Conservation (phyloP, 1,140 invertebrate genomes). For the Aleiodes sp. region DNA sequence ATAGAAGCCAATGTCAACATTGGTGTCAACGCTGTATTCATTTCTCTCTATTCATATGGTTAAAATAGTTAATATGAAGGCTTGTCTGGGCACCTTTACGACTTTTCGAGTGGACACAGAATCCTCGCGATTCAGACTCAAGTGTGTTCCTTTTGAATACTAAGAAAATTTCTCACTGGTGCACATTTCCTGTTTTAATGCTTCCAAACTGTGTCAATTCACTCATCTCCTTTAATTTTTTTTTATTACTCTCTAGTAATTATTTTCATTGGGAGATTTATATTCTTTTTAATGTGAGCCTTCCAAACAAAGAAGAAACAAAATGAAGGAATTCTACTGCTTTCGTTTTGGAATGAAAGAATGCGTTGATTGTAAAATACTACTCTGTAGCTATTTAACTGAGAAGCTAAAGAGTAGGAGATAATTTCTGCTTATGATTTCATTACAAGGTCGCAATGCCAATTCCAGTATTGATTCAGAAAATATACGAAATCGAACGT, state of each 20-base stretch:
- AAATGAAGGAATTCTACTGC: too few species aligned
- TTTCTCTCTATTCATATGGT: neutral
- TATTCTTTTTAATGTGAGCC: too few species aligned
- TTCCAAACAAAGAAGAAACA: too few species aligned
- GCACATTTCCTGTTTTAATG: slow-evolving; percentile 36
- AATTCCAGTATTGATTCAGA: slow-evolving; percentile 59
- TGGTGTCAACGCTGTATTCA: neutral
- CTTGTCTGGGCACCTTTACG: neutral
- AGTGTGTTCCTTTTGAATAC: neutral
- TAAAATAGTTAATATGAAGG: neutral
- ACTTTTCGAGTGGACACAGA: slow-evolving; percentile 1
- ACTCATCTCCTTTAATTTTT: neutral
- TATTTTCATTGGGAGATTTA: too few species aligned
- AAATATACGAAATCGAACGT: slow-evolving; percentile 58
- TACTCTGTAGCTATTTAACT: neutral
- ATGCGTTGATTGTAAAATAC: too few species aligned
- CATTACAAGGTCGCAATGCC: slow-evolving; percentile 44
- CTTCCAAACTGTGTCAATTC: slow-evolving; percentile 30
- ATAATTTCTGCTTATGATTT: slow-evolving; percentile 48
- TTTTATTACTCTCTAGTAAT: too few species aligned
- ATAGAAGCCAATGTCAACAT: neutral
- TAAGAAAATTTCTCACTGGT: neutral
- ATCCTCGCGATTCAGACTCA: slow-evolving; percentile 3
- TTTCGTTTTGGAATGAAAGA: too few species aligned
- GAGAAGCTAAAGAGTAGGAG: neutral